These are phyloP conservation scores for Stegodyphus dumicola DNA, from an alignment of 1,140 invertebrate genomes.

Conservation along the genomic window DNA sequence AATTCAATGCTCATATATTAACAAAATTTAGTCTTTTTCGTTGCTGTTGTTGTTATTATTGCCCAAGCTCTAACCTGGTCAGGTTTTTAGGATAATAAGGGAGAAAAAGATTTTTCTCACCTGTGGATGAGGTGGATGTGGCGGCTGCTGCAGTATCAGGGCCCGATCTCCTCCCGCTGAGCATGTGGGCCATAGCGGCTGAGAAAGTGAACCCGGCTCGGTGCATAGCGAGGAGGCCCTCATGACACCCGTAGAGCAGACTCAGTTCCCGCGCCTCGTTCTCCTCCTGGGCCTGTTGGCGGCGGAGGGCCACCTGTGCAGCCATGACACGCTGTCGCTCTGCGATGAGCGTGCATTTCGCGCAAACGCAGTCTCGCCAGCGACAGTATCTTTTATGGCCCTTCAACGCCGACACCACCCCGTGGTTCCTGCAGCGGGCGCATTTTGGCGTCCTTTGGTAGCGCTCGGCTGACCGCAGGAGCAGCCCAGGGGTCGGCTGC, in stretches of 20 bases:
- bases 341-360: slow-evolving; percentile 98
- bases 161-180: slow-evolving; percentile 7
- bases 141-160: background rate
- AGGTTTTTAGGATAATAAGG: too few relatives aligned
- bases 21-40: too few relatives aligned
- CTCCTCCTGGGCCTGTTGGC: slow-evolving; percentile 84
- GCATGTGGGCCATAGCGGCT: slow-evolving; percentile 64
- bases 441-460: slow-evolving; percentile 98
- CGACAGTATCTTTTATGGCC: slow-evolving; percentile 96
- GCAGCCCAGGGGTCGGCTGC: slow-evolving; percentile 65
- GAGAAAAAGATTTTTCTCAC: background rate
- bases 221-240: slow-evolving; percentile 66
- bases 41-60: too few relatives aligned
- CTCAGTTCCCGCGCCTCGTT: slow-evolving; percentile 96
- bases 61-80: too few relatives aligned
- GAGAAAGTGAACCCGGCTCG: slow-evolving; percentile 65
- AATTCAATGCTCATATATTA: too few relatives aligned
- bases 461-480: slow-evolving; percentile 85
- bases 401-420: slow-evolving; percentile 96
- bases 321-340: slow-evolving; percentile 99
- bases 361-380: slow-evolving; percentile 95
- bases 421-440: slow-evolving; percentile 97
- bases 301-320: slow-evolving; percentile 89
- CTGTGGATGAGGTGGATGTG: background rate
- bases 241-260: slow-evolving; percentile 78